These are phyloP conservation scores for Dimorphilus gyrociliatus DNA, from an alignment of 2,888 invertebrate genomes.

Conservation along the genomic window DNA sequence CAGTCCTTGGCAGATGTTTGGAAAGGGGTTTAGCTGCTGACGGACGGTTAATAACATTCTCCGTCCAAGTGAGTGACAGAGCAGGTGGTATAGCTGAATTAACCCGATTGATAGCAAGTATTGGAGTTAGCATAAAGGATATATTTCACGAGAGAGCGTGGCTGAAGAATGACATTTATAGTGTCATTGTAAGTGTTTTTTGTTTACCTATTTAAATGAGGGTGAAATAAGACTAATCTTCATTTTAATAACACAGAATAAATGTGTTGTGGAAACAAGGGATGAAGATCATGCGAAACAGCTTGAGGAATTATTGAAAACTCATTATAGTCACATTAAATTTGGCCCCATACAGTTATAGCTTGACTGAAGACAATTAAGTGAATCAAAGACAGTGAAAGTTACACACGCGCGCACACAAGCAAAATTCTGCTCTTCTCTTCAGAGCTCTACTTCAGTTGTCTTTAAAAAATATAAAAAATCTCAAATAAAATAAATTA, in stretches of 20 bases:
- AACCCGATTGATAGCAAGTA: constrained; percentile 53
- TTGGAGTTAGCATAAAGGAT: constrained; percentile 74
- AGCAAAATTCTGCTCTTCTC: too few species aligned
- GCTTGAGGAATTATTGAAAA: constrained; percentile 35
- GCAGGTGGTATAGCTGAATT: constrained; percentile 75
- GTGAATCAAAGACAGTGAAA: too few species aligned
- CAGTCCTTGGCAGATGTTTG: constrained; percentile 66
- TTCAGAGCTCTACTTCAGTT: too few species aligned
- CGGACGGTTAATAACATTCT: constrained; percentile 51
- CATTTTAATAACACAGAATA: constrained; percentile 47
- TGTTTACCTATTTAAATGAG: not conserved
- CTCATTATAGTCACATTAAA: constrained; percentile 18
- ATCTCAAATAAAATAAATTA: too few species aligned
- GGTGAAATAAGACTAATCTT: too few species aligned
- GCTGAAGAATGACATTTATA: constrained; percentile 72
- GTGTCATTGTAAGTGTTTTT: constrained; percentile 28
- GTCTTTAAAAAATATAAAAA: too few species aligned
- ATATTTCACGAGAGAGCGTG: constrained; percentile 89
- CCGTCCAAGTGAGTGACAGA: constrained; percentile 51
- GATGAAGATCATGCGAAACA: constrained; percentile 58
- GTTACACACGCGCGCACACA: too few species aligned
- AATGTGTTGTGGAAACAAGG: constrained; percentile 73
- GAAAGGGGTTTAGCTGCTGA: constrained; percentile 76
- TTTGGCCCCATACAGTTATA: too few species aligned
- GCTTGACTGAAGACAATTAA: too few species aligned